A percentile compares a stretch with the other conserved stretches of the same genome.
Evolutionary conservation across 2,113 vertebrate genomes (phyloP).

Genomic region (Cyanoderma ruficeps): DNA sequence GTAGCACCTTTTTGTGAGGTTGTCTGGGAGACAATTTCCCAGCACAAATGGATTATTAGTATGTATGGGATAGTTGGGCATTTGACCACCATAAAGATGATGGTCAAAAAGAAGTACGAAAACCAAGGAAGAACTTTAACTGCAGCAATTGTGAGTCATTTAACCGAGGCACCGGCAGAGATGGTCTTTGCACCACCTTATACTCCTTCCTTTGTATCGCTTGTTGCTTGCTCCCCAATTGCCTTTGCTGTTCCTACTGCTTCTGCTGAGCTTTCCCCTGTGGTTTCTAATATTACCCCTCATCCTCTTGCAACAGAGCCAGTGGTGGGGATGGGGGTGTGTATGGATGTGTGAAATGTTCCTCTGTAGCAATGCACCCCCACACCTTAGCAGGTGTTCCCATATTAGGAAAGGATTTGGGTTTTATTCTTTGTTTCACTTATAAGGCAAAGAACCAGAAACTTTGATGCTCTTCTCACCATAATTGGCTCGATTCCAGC

Average conservation of each 20-base stretch:
- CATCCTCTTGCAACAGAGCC: not conserved
- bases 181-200: not conserved
- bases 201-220: not conserved
- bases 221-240: not conserved
- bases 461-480: too few species aligned
- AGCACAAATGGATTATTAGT: not conserved
- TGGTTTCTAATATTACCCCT: not conserved
- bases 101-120: not conserved
- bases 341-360: not conserved
- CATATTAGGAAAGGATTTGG: too few species aligned
- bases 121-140: not conserved
- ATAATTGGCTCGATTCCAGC: too few species aligned
- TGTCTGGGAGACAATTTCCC: not conserved
- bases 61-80: not conserved
- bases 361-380: too few species aligned
- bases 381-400: too few species aligned
- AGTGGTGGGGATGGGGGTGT: not conserved
- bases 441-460: too few species aligned
- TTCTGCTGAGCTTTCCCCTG: not conserved
- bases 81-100: not conserved
- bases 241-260: not conserved
- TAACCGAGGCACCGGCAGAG: not conserved
- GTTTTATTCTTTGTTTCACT: too few species aligned
- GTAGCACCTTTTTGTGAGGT: not conserved
- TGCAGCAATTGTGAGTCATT: not conserved